A percentile compares a stretch with the other conserved stretches of the same genome.
These are phyloP conservation scores for Nannospalax galili DNA, from an alignment of 2,113 vertebrate genomes.

Conservation along the genomic window DNA sequence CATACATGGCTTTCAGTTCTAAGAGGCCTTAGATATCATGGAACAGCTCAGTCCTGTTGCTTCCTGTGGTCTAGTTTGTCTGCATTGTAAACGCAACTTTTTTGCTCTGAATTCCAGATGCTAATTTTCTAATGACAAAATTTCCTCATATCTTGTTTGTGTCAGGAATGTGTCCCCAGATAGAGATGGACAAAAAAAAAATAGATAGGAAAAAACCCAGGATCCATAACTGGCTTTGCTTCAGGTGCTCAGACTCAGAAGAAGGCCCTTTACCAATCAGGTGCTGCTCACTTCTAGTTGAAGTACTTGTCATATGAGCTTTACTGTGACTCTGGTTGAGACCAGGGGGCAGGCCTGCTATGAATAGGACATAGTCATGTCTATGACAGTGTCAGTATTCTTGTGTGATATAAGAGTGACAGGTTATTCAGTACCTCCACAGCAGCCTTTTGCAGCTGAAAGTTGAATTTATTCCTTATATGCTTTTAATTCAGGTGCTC, in stretches of 20 bases:
- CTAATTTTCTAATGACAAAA: background rate
- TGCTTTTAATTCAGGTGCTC: background rate
- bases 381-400: background rate
- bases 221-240: too few relatives aligned
- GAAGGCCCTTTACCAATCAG: background rate
- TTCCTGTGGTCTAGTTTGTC: background rate
- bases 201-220: too few relatives aligned
- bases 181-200: background rate
- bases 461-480: background rate
- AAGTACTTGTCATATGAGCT: background rate
- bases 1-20: background rate
- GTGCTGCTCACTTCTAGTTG: too few relatives aligned
- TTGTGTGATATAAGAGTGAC: too few relatives aligned
- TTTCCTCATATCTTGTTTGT: background rate
- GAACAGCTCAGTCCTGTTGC: background rate
- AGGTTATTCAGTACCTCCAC: accelerated
- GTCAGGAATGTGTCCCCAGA: background rate
- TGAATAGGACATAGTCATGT: background rate
- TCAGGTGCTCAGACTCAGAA: background rate
- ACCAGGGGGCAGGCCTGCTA: background rate
- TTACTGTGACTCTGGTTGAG: background rate
- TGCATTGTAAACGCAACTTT: background rate
- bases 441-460: background rate
- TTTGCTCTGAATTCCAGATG: background rate
- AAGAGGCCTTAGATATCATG: background rate